These are phyloP conservation scores for Sclerodermus sp. DNA, from an alignment of 2,888 invertebrate species.

Conservation along the genomic window DNA sequence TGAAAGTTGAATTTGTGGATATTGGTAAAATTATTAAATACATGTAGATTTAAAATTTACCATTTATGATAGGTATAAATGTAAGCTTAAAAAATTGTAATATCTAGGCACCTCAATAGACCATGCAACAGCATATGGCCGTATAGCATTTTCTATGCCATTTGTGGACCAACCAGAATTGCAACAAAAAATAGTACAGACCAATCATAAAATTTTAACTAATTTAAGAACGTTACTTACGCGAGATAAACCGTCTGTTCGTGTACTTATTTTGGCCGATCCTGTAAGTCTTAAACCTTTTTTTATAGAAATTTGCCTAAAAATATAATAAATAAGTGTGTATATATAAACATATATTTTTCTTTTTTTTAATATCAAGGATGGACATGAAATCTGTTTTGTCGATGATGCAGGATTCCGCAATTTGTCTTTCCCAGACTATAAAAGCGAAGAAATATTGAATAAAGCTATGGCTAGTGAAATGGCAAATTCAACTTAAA, in stretches of 20 bases:
- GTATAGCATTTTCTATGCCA: constrained; percentile 93
- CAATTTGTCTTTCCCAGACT: constrained; percentile 83
- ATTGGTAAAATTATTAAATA: constrained; percentile 63
- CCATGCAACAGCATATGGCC: constrained; percentile 88
- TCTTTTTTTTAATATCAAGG: constrained; percentile 66
- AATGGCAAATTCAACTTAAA: constrained; percentile 8
- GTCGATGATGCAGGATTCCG: constrained; percentile 95
- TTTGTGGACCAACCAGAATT: constrained; percentile 74
- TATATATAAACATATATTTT: constrained; percentile 8
- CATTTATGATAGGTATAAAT: background rate
- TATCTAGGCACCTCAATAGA: constrained; percentile 67
- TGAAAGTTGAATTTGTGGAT: constrained; percentile 75
- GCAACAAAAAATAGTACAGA: constrained; percentile 71
- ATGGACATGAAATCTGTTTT: constrained; percentile 97
- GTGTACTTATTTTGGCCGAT: constrained; percentile 94
- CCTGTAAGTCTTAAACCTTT: constrained; percentile 72
- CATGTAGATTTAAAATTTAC: constrained; percentile 13
- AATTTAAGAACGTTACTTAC: constrained; percentile 92
- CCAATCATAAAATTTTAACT: constrained; percentile 77
- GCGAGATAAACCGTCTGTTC: constrained; percentile 94
- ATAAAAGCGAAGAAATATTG: constrained; percentile 77
- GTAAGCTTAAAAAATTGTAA: no score
- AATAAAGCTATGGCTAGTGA: constrained; percentile 75
- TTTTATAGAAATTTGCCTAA: no score
- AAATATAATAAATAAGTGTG: no score